Base-by-base conservation (phyloP, 2,113 vertebrate species). In the Pachyramphus minor region DNA sequence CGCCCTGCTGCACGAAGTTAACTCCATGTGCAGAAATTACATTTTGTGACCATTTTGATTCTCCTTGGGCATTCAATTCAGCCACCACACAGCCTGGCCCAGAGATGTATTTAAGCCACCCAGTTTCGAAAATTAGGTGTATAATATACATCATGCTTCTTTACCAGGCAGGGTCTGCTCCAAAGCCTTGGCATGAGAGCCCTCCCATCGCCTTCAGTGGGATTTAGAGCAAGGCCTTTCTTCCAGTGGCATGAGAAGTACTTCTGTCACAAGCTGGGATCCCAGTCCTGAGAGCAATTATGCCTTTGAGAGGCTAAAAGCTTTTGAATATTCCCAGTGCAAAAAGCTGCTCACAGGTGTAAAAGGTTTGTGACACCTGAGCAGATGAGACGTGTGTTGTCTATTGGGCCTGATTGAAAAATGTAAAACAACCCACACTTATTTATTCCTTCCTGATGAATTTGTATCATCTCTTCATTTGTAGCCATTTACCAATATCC, bases 1-100 rank as follows among this genome's bases (percentile, higher is more conserved):
- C 0, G 0, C 18, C 39, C 50, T 45, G 14, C 71, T 5, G 2
- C 0, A 0, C 56, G 9, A 86, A 89, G 81, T 84, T 59, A n/a
- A 35, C 23, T 28, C 86, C 56, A 1, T 0, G 2, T 8, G 27
- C 20, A 55, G 45, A 83, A 90, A 92, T 71, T 24, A 19, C 14
- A 6, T 71, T 69, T 83, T 42, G 45, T 30, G 42, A 56, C 8
- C n/a, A 5, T 80, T 92, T 67, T 0, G 0, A 47, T 53, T 74
- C 59, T 37, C 88, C 55, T 39, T 6, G n/a, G 24, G n/a, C 11
- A 0, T 8, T 30, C 45, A 6, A 4, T 30, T 73, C 78, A 60
- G 42, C 37, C 71, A 8, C 24, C 53, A 24, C 3, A 3, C 66
- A 39, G 30, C 1, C 44, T 22, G 27, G 20, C 25, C 52, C 18